Base-by-base conservation (phyloP, 2,113 vertebrate species). In the Paramormyrops kingsleyae region DNA sequence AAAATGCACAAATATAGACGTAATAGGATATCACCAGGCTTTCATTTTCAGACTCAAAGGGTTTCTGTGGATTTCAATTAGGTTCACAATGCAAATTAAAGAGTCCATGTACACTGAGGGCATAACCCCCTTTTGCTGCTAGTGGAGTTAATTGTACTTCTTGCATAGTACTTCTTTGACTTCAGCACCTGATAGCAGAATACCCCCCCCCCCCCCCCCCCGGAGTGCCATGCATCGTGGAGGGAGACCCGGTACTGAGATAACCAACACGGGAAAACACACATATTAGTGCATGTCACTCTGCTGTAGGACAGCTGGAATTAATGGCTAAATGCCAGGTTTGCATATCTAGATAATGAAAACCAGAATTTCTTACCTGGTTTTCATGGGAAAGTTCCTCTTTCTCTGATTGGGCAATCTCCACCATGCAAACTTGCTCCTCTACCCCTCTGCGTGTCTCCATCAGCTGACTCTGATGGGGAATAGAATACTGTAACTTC, bases 321-420 rank as follows among this genome's bases (percentile, higher is more conserved):
- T 47, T 89, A 35, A 7, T 24, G 7, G 17, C 15, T 19, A 17
- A 31, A 39, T 44, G 7, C 24, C 5, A 77, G 46, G 1, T 19
- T 24, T 52, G 39, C 35, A 52, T 56, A 17, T n/a, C 46, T 44
- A n/a, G 88, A 49, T 10, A 80, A 53, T n/a, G 13, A 3, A 52
- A 77, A 21, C 15, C 31, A 19, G 3, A 24, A 12, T 56, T 35
- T 17, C 0, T 50, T 52, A 95, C 95, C 93, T 93, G n/a, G 89
- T 95, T 95, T 56, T 93, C 92, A 62, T 77, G 87, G 13, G 4
- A 9, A 2, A 96, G 92, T 27, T 91, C 92, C 27, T 94, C 92
- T 0, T 94, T 93, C 90, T 96, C 94, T 0, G 35, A 88, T 6
- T 1, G 88, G 31, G 84, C 52, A 84, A 0, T 0, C 91, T 88